A percentile compares a stretch with the other conserved stretches of the same genome.
Conservation (phyloP, 1,140 invertebrate species). For the Nasonia longicornis region DNA sequence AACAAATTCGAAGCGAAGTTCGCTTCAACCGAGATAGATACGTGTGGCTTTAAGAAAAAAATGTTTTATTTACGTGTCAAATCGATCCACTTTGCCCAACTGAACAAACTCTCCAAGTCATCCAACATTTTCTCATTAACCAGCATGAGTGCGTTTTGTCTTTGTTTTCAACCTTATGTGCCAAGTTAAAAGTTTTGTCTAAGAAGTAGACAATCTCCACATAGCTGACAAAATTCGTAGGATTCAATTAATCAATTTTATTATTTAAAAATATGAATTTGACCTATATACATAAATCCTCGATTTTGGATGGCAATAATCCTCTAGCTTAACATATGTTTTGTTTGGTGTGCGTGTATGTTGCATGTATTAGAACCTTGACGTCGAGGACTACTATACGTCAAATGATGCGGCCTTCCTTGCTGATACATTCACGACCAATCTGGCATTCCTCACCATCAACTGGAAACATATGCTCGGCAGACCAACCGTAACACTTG, state of each 20-base stretch:
- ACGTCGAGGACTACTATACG: constrained; percentile 93
- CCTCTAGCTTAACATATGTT: constrained; percentile 38
- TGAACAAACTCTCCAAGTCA: neutral
- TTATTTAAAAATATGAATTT: neutral
- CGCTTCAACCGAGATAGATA: too few relatives aligned
- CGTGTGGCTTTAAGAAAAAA: constrained; percentile 16
- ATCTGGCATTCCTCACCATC: constrained; percentile 92
- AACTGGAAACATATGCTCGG: constrained; percentile 93
- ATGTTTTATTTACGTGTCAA: constrained; percentile 3
- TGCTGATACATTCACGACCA: constrained; percentile 87
- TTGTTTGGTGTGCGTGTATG: constrained; percentile 63
- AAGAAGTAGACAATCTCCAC: neutral
- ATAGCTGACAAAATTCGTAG: neutral
- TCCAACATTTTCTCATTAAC: constrained; percentile 26
- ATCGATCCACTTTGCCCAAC: neutral
- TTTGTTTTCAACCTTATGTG: neutral
- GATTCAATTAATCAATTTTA: neutral
- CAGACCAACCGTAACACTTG: constrained; percentile 87
- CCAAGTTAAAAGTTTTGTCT: constrained; percentile 1
- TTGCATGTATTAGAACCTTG: constrained; percentile 84
- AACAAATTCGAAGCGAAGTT: neutral
- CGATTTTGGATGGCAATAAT: neutral
- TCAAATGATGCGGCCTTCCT: constrained; percentile 90
- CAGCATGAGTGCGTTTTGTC: constrained; percentile 38
- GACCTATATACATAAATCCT: neutral